These are phyloP conservation scores for Petrocephalus microphthalmus DNA, from an alignment of 2,113 vertebrate genomes.

Conservation along the genomic window DNA sequence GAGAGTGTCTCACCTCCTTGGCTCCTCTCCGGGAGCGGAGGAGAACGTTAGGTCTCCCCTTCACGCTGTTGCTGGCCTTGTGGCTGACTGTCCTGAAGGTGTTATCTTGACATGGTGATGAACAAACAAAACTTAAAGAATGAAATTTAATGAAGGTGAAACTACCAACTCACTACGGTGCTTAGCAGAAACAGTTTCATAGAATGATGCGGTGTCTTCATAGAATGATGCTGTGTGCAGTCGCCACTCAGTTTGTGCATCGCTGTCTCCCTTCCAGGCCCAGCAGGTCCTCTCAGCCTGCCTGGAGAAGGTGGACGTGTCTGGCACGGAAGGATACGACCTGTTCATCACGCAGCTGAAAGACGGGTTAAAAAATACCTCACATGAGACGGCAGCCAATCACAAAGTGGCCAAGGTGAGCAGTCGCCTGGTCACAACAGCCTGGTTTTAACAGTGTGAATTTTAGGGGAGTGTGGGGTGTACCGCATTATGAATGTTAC, in stretches of 20 bases:
- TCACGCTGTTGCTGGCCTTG: neutral
- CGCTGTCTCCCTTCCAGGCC: constrained; percentile 60
- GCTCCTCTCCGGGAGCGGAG: neutral
- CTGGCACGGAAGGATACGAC: constrained; percentile 90
- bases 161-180: neutral
- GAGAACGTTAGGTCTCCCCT: neutral
- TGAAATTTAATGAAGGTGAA: neutral
- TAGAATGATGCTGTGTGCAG: neutral
- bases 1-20: neutral
- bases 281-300: constrained; percentile 94
- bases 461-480: neutral
- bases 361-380: constrained; percentile 98
- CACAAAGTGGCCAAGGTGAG: constrained; percentile 99
- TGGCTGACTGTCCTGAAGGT: neutral
- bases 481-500: neutral
- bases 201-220: neutral
- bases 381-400: constrained; percentile 97
- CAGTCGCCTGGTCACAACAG: neutral
- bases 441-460: neutral
- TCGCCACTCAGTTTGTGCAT: neutral
- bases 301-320: constrained; percentile 93
- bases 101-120: neutral
- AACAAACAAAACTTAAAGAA: neutral
- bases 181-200: neutral
- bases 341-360: constrained; percentile 92